phyloP scores from a whole-genome alignment of 2,888 invertebrate genomes.

The Hylaea fasciaria region DNA sequence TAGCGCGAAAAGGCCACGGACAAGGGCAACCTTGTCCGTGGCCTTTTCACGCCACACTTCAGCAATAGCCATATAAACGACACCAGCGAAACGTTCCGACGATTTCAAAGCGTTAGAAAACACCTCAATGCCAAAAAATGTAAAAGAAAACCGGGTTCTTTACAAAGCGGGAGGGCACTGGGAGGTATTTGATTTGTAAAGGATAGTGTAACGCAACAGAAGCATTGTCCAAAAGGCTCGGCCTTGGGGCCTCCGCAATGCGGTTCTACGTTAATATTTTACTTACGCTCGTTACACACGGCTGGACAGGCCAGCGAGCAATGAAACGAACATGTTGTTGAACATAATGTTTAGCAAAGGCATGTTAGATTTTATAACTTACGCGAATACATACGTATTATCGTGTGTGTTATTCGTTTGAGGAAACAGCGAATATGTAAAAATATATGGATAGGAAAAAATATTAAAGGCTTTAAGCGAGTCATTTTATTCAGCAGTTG shows the following conservation, averaged over 20 bases:
- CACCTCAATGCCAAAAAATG: neutral
- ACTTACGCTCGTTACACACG: conserved; percentile 48
- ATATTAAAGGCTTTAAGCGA: too few relatives aligned
- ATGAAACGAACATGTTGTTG: neutral
- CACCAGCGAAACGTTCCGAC: neutral
- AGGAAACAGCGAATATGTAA: too few relatives aligned
- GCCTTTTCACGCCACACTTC: too few relatives aligned
- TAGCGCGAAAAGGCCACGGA: too few relatives aligned
- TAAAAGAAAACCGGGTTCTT: conserved; percentile 9
- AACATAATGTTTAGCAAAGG: neutral
- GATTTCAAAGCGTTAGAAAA: conserved; percentile 4
- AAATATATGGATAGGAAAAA: too few relatives aligned
- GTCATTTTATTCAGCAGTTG: too few relatives aligned
- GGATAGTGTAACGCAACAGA: conserved; percentile 36
- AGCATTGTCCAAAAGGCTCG: conserved; percentile 41
- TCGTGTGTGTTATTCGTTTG: too few relatives aligned
- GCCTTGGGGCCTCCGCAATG: conserved; percentile 56
- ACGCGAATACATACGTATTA: too few relatives aligned
- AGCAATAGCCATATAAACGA: too few relatives aligned
- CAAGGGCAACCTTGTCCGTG: too few relatives aligned
- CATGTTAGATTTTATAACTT: too few relatives aligned
- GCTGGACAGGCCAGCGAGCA: conserved; percentile 11
- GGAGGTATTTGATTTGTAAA: conserved; percentile 32
- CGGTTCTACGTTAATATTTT: conserved; percentile 59
- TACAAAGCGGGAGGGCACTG: conserved; percentile 18